Evolutionary conservation across 2,888 invertebrate species (phyloP).

Genomic region (Dexiosoma caninum): DNA sequence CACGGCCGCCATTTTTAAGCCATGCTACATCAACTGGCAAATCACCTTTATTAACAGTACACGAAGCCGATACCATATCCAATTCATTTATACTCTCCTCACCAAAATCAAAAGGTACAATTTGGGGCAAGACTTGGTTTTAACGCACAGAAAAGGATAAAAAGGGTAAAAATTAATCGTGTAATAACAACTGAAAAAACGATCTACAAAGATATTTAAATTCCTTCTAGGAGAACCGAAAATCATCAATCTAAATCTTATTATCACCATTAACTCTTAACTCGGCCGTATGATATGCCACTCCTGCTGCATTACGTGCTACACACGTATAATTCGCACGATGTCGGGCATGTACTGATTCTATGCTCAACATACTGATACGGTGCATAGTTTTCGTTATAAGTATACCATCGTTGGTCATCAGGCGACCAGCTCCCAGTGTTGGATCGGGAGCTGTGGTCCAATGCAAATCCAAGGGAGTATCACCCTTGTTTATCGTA

Average conservation of each 20-base stretch:
- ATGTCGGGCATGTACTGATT: conserved; percentile 83
- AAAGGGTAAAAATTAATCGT: conserved; percentile 15
- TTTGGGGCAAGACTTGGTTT: conserved; percentile 83
- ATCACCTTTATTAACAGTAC: conserved; percentile 87
- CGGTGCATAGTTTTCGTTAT: conserved; percentile 82
- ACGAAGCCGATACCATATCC: conserved; percentile 84
- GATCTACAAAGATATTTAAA: background rate
- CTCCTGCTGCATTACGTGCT: conserved; percentile 85
- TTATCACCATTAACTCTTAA: conserved; percentile 85
- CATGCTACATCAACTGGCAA: conserved; percentile 86
- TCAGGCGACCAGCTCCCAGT: conserved; percentile 79
- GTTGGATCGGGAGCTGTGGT: conserved; percentile 78
- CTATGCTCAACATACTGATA: conserved; percentile 84
- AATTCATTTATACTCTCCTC: conserved; percentile 83
- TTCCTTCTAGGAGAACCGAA: background rate
- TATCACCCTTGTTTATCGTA: conserved; percentile 87
- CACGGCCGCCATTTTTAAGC: conserved; percentile 80
- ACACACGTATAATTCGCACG: conserved; percentile 87
- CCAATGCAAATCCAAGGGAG: conserved; percentile 87
- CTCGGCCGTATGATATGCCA: conserved; percentile 83
- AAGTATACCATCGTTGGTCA: conserved; percentile 81
- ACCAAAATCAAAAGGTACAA: conserved; percentile 85
- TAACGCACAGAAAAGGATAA: background rate
- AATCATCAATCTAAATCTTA: background rate
- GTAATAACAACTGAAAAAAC: conserved; percentile 17